Conservation (phyloP, 2,113 vertebrate genomes). For the Clarias magur region DNA sequence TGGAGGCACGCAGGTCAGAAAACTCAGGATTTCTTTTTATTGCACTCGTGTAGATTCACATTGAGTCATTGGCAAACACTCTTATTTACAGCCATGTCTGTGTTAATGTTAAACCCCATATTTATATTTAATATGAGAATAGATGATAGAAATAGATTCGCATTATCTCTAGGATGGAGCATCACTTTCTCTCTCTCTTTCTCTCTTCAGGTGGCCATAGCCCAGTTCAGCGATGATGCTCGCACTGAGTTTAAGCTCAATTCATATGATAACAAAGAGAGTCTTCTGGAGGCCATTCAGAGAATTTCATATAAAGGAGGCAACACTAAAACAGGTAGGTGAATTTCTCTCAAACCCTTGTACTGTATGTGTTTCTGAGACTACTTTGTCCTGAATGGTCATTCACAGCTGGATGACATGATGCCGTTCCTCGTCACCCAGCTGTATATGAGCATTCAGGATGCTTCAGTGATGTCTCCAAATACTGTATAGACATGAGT, state of each 20-base stretch:
- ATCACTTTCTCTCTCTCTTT: neutral
- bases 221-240: conserved; percentile 94
- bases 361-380: too few species aligned
- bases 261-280: conserved; percentile 84
- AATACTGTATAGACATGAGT: too few species aligned
- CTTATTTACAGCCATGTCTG: neutral
- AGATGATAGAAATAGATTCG: neutral
- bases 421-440: neutral
- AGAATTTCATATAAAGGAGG: conserved; percentile 94
- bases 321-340: conserved; percentile 92
- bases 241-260: conserved; percentile 93
- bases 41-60: neutral
- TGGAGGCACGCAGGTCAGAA: conserved; percentile 86
- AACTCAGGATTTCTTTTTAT: neutral
- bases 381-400: too few species aligned
- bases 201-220: conserved; percentile 87
- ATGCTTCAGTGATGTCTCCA: neutral
- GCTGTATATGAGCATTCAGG: neutral
- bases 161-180: neutral
- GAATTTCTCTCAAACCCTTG: neutral
- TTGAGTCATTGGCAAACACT: neutral
- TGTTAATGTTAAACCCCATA: neutral
- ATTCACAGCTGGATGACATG: neutral
- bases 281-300: conserved; percentile 88
- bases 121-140: neutral